Evolutionary conservation across 2,797 vertebrate genomes (phyloP).

Genomic region (Acanthis flammea): DNA sequence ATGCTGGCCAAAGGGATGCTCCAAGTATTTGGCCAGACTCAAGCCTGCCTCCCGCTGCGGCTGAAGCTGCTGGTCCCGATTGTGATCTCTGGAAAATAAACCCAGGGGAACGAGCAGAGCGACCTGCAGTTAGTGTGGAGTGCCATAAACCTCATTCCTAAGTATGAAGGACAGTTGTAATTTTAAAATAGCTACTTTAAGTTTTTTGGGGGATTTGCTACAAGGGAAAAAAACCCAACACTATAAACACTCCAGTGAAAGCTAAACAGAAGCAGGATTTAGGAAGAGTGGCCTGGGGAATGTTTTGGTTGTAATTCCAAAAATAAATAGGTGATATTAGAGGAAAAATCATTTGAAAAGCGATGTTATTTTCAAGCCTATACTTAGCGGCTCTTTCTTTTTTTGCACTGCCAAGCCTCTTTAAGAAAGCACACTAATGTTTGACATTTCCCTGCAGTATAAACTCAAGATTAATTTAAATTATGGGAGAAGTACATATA

Average conservation of each 20-base stretch:
- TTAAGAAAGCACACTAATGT: constrained; percentile 33
- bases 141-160: not conserved
- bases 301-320: constrained; percentile 20
- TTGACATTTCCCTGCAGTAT: constrained; percentile 24
- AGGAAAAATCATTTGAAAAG: constrained; percentile 1
- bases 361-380: constrained; percentile 15
- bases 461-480: constrained; percentile 38
- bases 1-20: not conserved
- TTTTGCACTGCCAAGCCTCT: constrained; percentile 1
- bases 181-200: constrained; percentile 27
- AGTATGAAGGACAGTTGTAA: not conserved
- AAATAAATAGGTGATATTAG: constrained; percentile 43
- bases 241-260: constrained; percentile 1
- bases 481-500: constrained; percentile 10
- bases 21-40: not conserved
- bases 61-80: not conserved
- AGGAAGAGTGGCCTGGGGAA: not conserved
- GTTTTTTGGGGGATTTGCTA: not conserved
- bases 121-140: not conserved
- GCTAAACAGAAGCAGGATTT: not conserved
- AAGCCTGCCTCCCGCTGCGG: not conserved
- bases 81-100: not conserved
- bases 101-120: not conserved
- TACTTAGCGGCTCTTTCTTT: not conserved
- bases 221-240: rapidly evolving